A percentile compares a stretch with the other conserved stretches of the same genome.
Conservation (phyloP, 2,113 vertebrate genomes). For the Hiodon alosoides region DNA sequence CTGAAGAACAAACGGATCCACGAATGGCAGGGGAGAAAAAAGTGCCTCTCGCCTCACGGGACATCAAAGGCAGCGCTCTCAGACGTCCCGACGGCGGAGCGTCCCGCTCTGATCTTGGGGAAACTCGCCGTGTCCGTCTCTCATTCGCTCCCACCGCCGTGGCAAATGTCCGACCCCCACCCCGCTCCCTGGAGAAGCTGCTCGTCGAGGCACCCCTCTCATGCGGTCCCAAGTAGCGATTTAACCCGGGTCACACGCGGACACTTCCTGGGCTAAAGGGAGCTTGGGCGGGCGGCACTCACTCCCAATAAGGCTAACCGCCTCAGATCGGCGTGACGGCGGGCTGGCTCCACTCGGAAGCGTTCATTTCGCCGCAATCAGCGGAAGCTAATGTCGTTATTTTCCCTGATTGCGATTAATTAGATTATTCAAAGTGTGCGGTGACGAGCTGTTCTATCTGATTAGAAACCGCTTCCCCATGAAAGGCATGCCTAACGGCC, state of each 20-base stretch:
- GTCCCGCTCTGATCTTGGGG: no score
- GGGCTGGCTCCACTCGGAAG: background rate
- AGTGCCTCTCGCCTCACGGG: no score
- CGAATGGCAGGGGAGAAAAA: no score
- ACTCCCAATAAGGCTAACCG: background rate
- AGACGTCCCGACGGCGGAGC: no score
- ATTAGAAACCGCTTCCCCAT: slow-evolving; percentile 59
- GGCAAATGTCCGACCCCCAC: no score
- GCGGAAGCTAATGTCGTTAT: slow-evolving; percentile 49
- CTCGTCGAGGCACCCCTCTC: background rate
- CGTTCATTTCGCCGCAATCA: slow-evolving; percentile 15
- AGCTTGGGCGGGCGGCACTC: background rate
- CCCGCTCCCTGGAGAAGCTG: background rate
- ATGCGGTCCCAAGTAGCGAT: background rate
- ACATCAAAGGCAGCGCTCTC: no score
- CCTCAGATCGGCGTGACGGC: background rate
- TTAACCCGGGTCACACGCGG: background rate
- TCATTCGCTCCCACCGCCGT: no score
- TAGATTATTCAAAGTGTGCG: slow-evolving; percentile 59
- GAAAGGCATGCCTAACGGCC: slow-evolving; percentile 55
- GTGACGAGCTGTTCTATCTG: slow-evolving; percentile 65
- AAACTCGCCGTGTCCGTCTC: no score
- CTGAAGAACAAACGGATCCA: no score
- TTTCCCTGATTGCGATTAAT: slow-evolving; percentile 65
- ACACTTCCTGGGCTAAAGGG: background rate